These are phyloP conservation scores for Pachyuromys duprasi DNA, from an alignment of 2,797 vertebrate species.

Conservation along the genomic window DNA sequence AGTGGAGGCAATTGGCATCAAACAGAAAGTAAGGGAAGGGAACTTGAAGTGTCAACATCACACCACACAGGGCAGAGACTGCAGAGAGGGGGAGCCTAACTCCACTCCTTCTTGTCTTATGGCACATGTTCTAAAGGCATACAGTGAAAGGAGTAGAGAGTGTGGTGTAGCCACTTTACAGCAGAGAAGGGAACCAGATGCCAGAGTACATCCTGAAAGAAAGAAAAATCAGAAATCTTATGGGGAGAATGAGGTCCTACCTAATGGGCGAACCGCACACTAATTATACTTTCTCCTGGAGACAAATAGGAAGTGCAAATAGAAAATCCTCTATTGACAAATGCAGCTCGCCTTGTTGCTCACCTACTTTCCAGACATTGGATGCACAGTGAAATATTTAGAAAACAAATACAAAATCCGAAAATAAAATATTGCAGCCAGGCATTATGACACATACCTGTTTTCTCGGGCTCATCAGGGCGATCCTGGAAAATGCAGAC, in stretches of 20 bases:
- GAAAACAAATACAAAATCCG: background rate
- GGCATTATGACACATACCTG: too few relatives aligned
- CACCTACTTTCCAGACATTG: background rate
- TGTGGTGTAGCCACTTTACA: background rate
- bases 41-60: background rate
- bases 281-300: background rate
- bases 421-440: background rate
- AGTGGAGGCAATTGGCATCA: constrained; percentile 24
- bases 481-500: background rate
- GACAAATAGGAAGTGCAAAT: background rate
- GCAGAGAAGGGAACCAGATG: background rate
- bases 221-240: constrained; percentile 41
- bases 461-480: background rate
- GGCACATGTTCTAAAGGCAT: constrained; percentile 7
- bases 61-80: background rate
- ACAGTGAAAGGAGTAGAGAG: constrained; percentile 24
- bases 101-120: background rate
- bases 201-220: background rate
- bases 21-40: background rate
- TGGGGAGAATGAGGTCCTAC: background rate
- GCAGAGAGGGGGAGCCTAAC: background rate
- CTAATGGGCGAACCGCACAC: background rate
- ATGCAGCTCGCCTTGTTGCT: background rate
- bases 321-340: background rate
- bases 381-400: background rate